Base-by-base conservation (phyloP, 2,888 invertebrate genomes). In the Hemistola chrysoprasaria region DNA sequence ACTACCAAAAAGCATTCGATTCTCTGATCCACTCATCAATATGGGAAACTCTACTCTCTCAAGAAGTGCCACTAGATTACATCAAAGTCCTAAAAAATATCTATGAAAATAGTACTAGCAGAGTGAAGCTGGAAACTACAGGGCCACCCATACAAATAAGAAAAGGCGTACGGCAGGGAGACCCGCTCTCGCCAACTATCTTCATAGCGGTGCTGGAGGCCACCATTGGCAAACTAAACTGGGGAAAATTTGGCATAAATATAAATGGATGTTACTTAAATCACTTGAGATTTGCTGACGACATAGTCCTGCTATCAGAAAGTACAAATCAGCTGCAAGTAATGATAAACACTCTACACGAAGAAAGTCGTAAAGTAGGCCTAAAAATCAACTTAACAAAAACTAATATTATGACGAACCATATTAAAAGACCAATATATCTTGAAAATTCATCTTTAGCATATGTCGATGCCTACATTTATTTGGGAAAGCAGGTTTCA, bases 321-420 rank as follows among this genome's bases (percentile, higher is more conserved):
- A 22, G 11, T 7, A 22, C 30, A 26, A 33, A 8, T 24, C 6
- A 16, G 30, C 30, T 34, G 11, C 26, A 38, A 26, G 1, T 11
- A 7, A 43, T 43, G 38, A 16, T 34, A 38, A 26, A 41, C 22
- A 2, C 43, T 10, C 39, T 56, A 39, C 36, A 49, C 1, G 6
- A 35, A 27, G 44, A 11, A 26, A 49, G 50, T 16, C 6, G 22
- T 8, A 25, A 46, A 29, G 43, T 38, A 22, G 53, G 51, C 6
- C 25, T 56, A 20, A 40, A 56, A 39, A 52, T 50, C 1, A 47
- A 56, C 11, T 11, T 37, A 25, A 25, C 9, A 9, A 55, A 51
- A 47, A 50, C 54, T 8, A 55, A 51, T n/a, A 34, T 47, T 6
- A 55, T 55, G 51, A 44, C 48, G 20, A 43, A 46, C 11, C 10